Base-by-base conservation (phyloP, 2,888 invertebrate genomes). In the Nezara viridula region DNA sequence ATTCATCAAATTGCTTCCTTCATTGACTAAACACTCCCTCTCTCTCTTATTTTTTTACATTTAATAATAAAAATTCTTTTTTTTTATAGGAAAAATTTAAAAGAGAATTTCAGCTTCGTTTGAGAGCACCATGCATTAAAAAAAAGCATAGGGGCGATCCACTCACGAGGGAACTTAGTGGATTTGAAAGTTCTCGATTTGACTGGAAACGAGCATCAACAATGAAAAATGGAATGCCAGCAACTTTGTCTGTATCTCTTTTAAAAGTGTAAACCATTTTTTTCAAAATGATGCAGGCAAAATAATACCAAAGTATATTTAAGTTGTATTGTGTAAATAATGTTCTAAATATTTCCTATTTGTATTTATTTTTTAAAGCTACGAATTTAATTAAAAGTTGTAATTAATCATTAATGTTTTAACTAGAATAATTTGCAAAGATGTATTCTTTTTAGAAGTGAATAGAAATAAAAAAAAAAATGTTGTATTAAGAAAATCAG, bases 41-140 rank as follows among this genome's bases (percentile, higher is more conserved):
- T n/a, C n/a, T n/a, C n/a, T n/a, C n/a, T n/a, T n/a, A n/a, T n/a
- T n/a, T n/a, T n/a, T n/a, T n/a, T n/a, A n/a, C n/a, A n/a, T n/a
- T n/a, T n/a, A n/a, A n/a, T n/a, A n/a, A n/a, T n/a, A n/a, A n/a
- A n/a, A n/a, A n/a, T 12, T 86, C 21, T 89, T 85, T 77, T 88
- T 86, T 91, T 87, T 91, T 91, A 91, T 93, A 96, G 96, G 96
- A 96, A 92, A 96, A 96, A 92, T 96, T 96, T 93, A 96, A 96
- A 92, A 94, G 96, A 87, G 96, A 96, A 93, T 96, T 96, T 92
- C 95, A 95, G 91, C 95, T 95, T 92, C 94, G 96, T 10, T 95
- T 96, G 91, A 94, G 91, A 88, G 90, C 91, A 52, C 91, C 91
- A 73, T 91, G 91, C 87, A 88, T 90, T 47, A 91, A 90, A 86